Conservation (phyloP, 2,888 invertebrate genomes). For the Sclerodermus sp. region DNA sequence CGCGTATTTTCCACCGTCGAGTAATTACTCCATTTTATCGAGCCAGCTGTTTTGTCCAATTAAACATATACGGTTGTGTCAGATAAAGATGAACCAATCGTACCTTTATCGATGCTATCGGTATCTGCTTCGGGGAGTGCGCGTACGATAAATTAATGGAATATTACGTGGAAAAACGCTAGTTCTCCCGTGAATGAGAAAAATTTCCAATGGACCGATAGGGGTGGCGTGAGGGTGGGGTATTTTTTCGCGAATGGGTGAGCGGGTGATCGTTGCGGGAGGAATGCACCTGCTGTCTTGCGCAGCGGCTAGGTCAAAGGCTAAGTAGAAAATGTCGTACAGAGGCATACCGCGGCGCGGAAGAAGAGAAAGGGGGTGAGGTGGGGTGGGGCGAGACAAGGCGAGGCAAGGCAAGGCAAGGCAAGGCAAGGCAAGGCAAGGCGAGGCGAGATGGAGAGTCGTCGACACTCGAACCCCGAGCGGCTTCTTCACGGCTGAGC, state of each 20-base stretch:
- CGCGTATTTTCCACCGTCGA: too few relatives aligned
- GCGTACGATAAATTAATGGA: too few relatives aligned
- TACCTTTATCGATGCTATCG: too few relatives aligned
- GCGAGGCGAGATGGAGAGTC: not conserved
- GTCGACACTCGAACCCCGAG: conserved; percentile 1
- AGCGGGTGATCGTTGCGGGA: conserved; percentile 7
- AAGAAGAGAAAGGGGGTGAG: conserved; percentile 4
- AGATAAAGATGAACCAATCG: too few relatives aligned
- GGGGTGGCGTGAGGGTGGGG: not conserved
- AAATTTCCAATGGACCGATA: too few relatives aligned
- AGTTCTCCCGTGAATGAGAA: too few relatives aligned
- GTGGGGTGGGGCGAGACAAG: not conserved
- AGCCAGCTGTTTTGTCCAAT: too few relatives aligned
- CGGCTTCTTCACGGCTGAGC: conserved; percentile 11
- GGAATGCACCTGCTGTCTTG: conserved; percentile 34
- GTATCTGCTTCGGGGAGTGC: too few relatives aligned
- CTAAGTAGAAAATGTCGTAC: conserved; percentile 47
- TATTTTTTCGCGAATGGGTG: not conserved
- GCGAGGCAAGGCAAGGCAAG: not conserved
- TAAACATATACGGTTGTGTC: too few relatives aligned
- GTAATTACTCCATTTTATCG: too few relatives aligned
- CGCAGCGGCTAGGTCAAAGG: conserved; percentile 37
- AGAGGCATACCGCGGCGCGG: conserved; percentile 22
- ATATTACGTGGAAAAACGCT: too few relatives aligned
- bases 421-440: conserved; percentile 7